Base-by-base conservation (phyloP, 2,888 invertebrate genomes). In the Tuberolachnus salignus region DNA sequence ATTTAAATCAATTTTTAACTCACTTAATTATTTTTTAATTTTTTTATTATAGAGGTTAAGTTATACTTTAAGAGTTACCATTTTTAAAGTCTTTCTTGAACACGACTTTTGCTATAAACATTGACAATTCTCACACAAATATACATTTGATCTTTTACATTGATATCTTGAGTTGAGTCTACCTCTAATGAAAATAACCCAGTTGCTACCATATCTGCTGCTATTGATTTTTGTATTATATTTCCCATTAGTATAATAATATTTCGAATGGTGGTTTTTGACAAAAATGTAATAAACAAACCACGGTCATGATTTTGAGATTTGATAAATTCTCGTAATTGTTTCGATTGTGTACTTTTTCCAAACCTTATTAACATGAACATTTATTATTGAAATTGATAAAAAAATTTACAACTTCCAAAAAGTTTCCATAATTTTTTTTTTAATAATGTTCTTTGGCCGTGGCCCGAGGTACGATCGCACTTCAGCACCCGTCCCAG, bases 351-450 rank as follows among this genome's bases (percentile, higher is more conserved):
- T 53, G n/a, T 19, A 53, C 53, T 53, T 53, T 53, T 53, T 53
- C 19, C 1, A 53, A 53, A 53, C 53, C 4, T 53, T 53, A 53
- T 53, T n/a, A 19, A 53, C 19, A 53, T 53, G 53, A 19, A 19
- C 53, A n/a, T n/a, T 16, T 19, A 53, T 53, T 53, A 53, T 19
- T 53, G 53, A 10, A n/a, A n/a, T n/a, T 53, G 19, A 53, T 53
- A 53, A 53, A 53, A 53, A 19, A 53, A n/a, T 53, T 53, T 19
- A 53, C 53, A 53, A 53, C 19, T 19, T 53, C 53, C n/a, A 53
- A 53, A 53, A 53, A 53, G n/a, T 53, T 53, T 6, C 53, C n/a
- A 53, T 53, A 19, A n/a, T 51, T 51, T 3, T 51, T 51, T 51
- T 51, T 14, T 51, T 16, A 16, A 51, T 51, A 4, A 51, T 51